Evolutionary conservation across 2,113 vertebrate genomes (phyloP), one percentile per base, ranked within the genome.

Genomic region (Tyto alba): DNA sequence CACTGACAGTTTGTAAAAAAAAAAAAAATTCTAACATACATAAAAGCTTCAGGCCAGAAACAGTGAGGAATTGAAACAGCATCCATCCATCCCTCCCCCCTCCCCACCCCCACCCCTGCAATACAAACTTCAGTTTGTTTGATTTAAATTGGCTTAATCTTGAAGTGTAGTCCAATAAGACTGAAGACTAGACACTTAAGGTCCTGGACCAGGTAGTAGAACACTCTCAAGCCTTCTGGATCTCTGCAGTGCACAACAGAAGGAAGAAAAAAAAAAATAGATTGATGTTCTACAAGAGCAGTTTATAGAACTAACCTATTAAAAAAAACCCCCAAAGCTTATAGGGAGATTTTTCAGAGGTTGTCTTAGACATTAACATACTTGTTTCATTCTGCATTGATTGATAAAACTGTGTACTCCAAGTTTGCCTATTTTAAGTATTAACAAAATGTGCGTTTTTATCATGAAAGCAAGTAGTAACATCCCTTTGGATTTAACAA

Each of bases 141-240:
- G 36, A 79, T 81, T 98, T 99, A 99, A 98, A 99, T 99, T 41
- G 99, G 99, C 96, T 99, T 99, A 97, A 99, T 99, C 98, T 99
- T 99, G 98, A 99, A 99, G 94, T 99, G 99, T 68, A 99, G 98
- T 78, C 99, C 99, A 62, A 99, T 99, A 94, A 99, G 99, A 98
- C 99, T 99, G 98, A 99, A 99, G 92, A 99, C 99, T 9, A 99
- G 98, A 98, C 99, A 99, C 83, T 99, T 99, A 89, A 99, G 98
- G 94, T 99, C 99, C 93, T 99, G 99, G 48, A 99, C 99, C 98
- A 99, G 98, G 97, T 99, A 99, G 98, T 99, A 99, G 97, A 99
- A 99, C 56, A 99, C 99, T 69, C 99, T 96, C 72, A 99, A 98
- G 48, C 99, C 99, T 98, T 99, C 99, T 59, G 99, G 99, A 96